A percentile compares a stretch with the other conserved stretches of the same genome.
Conservation (phyloP, 2,888 invertebrate genomes). For the Drosophila subquinaria region DNA sequence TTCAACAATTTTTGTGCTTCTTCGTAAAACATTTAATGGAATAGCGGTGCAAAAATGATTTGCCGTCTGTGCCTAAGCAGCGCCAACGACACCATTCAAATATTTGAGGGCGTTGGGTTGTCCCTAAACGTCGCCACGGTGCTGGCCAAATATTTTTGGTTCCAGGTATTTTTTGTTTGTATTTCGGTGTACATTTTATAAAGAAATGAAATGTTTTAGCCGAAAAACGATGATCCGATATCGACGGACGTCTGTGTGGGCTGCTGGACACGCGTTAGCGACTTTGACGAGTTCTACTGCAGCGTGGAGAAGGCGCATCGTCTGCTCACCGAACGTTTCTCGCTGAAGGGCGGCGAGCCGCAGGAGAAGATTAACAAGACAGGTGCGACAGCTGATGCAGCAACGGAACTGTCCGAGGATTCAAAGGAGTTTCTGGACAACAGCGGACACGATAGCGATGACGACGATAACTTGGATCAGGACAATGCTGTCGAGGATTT, state of each 20-base stretch:
- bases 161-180: slow-evolving; percentile 69
- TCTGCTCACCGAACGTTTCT: slow-evolving; percentile 80
- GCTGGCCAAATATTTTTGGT: slow-evolving; percentile 84
- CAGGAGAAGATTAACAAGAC: slow-evolving; percentile 4
- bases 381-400: not conserved
- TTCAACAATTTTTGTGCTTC: slow-evolving; percentile 12
- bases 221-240: slow-evolving; percentile 75
- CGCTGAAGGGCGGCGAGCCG: slow-evolving; percentile 42
- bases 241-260: slow-evolving; percentile 82
- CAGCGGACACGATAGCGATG: slow-evolving; percentile 11
- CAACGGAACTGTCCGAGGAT: slow-evolving; percentile 24
- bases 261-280: slow-evolving; percentile 80
- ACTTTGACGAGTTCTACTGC: slow-evolving; percentile 79
- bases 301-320: slow-evolving; percentile 81
- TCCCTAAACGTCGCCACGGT: slow-evolving; percentile 78
- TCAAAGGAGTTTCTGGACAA: slow-evolving; percentile 15
- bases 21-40: slow-evolving; percentile 40
- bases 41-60: slow-evolving; percentile 74
- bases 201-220: slow-evolving; percentile 43
- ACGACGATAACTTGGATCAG: slow-evolving; percentile 4
- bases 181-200: not conserved
- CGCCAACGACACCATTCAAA: slow-evolving; percentile 78
- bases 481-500: slow-evolving; percentile 20
- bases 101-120: slow-evolving; percentile 78
- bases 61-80: slow-evolving; percentile 83